A percentile compares a stretch with the other conserved stretches of the same genome.
Conservation (phyloP, 2,888 invertebrate species). For the Nomada ferruginata region DNA sequence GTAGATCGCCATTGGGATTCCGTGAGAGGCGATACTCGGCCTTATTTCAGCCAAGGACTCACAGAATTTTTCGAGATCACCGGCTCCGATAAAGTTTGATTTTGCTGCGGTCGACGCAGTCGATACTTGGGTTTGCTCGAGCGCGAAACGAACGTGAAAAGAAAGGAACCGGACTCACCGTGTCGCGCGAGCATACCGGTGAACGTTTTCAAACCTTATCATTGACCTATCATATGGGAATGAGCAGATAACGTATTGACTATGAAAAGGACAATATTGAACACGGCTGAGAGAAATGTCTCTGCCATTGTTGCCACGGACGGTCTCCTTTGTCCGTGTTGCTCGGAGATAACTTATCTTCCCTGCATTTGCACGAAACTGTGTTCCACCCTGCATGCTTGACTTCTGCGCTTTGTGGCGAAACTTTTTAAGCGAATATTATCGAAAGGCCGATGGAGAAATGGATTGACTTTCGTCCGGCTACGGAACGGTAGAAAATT, state of each 20-base stretch:
- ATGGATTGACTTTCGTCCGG: neutral
- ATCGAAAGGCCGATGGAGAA: neutral
- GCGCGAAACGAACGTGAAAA: slow-evolving; percentile 62
- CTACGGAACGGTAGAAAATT: neutral
- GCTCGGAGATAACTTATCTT: slow-evolving; percentile 46
- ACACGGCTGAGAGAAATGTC: slow-evolving; percentile 24
- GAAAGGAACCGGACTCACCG: slow-evolving; percentile 64
- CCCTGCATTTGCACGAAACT: slow-evolving; percentile 22
- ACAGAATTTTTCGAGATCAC: slow-evolving; percentile 65
- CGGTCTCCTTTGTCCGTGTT: slow-evolving; percentile 52
- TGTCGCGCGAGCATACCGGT: slow-evolving; percentile 17
- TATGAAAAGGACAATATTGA: slow-evolving; percentile 59
- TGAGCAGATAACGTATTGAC: slow-evolving; percentile 53
- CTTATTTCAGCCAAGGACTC: slow-evolving; percentile 69
- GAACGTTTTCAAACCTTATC: slow-evolving; percentile 60
- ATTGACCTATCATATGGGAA: slow-evolving; percentile 60
- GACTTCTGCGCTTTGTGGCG: neutral
- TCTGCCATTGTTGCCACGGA: slow-evolving; percentile 43
- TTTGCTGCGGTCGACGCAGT: slow-evolving; percentile 59
- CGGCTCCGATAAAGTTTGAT: slow-evolving; percentile 63
- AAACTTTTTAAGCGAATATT: neutral
- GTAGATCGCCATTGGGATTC: slow-evolving; percentile 46
- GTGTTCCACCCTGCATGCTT: neutral
- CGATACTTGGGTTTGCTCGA: slow-evolving; percentile 57
- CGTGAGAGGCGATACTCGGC: slow-evolving; percentile 53